A percentile compares a stretch with the other conserved stretches of the same genome.
phyloP scores from a whole-genome alignment of 2,797 vertebrate species.

The Sebastes minor region DNA sequence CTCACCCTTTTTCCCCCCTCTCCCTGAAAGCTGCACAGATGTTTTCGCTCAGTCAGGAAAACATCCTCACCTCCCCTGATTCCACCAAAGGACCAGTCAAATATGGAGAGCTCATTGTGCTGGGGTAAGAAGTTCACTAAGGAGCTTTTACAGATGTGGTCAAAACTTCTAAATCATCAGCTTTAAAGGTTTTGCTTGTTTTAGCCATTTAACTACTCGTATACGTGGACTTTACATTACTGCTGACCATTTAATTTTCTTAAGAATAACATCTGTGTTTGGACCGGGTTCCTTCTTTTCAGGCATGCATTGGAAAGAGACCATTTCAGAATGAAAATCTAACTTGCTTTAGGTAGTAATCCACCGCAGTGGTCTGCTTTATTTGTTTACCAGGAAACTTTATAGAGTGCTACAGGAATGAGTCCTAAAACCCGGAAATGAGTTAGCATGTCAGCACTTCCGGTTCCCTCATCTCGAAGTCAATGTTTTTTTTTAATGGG shows the following conservation, averaged over 20 bases:
- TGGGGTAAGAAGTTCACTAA: conserved; percentile 84
- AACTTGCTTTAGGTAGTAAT: not conserved
- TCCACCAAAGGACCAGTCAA: conserved; percentile 88
- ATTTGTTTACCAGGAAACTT: not conserved
- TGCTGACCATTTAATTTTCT: not conserved
- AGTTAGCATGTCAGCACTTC: too few relatives aligned
- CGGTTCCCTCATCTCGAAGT: too few relatives aligned
- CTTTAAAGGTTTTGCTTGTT: not conserved
- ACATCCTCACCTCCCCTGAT: conserved; percentile 81
- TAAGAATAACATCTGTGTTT: not conserved
- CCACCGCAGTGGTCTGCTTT: too few relatives aligned
- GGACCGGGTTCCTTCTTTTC: not conserved
- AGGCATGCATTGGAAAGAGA: not conserved
- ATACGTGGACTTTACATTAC: not conserved
- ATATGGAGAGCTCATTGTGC: conserved; percentile 94
- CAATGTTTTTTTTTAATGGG: too few relatives aligned
- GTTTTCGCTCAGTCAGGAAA: conserved; percentile 86
- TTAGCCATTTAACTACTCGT: not conserved
- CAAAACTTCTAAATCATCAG: not conserved
- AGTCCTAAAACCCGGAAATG: too few relatives aligned
- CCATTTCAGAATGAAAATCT: not conserved
- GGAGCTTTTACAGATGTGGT: not conserved
- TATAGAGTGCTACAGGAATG: too few relatives aligned
- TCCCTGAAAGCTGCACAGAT: conserved; percentile 41
- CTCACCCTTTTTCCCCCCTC: not conserved